Base-by-base conservation (phyloP, 2,888 invertebrate species). In the Subacronicta megacephala region DNA sequence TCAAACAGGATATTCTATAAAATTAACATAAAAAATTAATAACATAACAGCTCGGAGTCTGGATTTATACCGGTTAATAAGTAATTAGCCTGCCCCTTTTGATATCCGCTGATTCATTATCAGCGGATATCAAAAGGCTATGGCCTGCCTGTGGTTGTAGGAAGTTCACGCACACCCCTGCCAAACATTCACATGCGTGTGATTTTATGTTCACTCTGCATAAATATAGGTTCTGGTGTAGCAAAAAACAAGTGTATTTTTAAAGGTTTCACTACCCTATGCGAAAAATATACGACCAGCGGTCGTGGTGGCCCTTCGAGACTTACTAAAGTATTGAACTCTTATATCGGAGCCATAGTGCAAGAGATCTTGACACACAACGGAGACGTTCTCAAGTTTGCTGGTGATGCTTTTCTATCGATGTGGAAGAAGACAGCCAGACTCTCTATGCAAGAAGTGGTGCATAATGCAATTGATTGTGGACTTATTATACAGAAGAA, bases 311-410 rank as follows among this genome's bases (percentile, higher is more conserved):
- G 97, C 0, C 96, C 96, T 0, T 96, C 97, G 4, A 95, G 96
- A 53, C 87, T 97, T 38, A 96, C 96, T 0, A 95, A 96, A 78
- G 96, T 96, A 0, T 83, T 97, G 5, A 96, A 97, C 87, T 94
- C 94, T 2, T 97, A 96, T 82, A 95, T 97, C 67, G 96, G 96
- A 0, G 95, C 96, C 0, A 95, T 97, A 94, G 96, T 96, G 0
- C 96, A 96, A 77, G 96, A 96, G 81, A 95, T 96, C 59, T 82
- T 96, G 26, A 95, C 95, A 0, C 95, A 95, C 66, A 94, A 95
- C 47, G 96, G 96, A 0, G 96, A 96, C 65, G 95, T 96, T 1
- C 84, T 96, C 0, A 96, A 96, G 82, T 96, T 96, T 78, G 95
- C 96, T 9, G 96, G 94, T 1, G 96, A 96, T 66, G 96, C 96